Base-by-base conservation (phyloP, 2,113 vertebrate genomes). In the Marcusenius ussheri region DNA sequence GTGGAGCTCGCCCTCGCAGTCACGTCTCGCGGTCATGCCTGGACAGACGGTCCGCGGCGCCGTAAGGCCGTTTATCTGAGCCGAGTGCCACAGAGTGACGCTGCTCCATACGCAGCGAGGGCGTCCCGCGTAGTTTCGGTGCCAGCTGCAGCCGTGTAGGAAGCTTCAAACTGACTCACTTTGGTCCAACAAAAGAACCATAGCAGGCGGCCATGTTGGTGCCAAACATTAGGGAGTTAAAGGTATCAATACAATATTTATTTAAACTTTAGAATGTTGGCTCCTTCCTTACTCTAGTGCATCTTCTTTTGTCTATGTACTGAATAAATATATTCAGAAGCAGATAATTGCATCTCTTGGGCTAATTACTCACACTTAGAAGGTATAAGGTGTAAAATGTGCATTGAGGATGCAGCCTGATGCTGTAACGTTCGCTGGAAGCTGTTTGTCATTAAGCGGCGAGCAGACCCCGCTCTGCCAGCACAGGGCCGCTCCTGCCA, bases 291-390 rank as follows among this genome's bases (percentile, higher is more conserved):
- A 80, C 85, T 51, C 10, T 27, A 19, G 24, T 35, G 19, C 19
- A 47, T 86, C 11, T 10, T 85, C 27, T 87, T 87, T 27, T 87
- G 85, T 53, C 5, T 19, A 0, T 17, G 31, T 56, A 51, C 1
- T 87, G 50, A n/a, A n/a, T 87, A 56, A 87, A 87, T 87, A 31
- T 27, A 53, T 31, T 87, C 31, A 35, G 50, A 19, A 87, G 85
- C 50, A 53, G 13, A 53, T 87, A 53, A 53, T 53, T 87, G 49
- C 19, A n/a, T 45, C 47, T 86, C 45, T 5, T 47, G 62, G 62
- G n/a, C 83, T 53, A 47, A 87, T 56, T 87, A 56, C 85, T 56
- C 45, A 19, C 50, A 4, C 17, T 87, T 19, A 10, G 85, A 56
- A 87, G 13, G 11, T n/a, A 46, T 51, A 87, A 87, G n/a, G 85